These are phyloP conservation scores for Crocuta crocuta DNA, from an alignment of 2,113 vertebrate species.

Conservation along the genomic window DNA sequence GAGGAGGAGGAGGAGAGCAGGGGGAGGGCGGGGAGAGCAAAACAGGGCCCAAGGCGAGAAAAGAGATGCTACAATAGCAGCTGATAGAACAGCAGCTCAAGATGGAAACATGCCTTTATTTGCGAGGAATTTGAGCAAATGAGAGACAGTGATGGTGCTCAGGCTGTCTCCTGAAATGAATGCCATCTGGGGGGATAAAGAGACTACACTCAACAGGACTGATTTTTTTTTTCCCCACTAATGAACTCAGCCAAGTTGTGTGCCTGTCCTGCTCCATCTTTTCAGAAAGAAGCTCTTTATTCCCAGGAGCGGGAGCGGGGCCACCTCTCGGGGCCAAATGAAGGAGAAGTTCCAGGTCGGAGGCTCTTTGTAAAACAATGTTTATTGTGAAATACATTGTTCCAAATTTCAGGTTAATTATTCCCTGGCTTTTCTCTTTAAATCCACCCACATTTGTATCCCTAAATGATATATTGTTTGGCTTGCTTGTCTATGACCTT, in stretches of 20 bases:
- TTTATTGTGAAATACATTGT: not conserved
- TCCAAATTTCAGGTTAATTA: not conserved
- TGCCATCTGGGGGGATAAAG: conserved; percentile 25
- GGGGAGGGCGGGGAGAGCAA: not conserved
- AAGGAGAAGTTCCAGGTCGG: not conserved
- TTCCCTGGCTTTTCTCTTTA: not conserved
- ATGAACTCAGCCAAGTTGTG: not conserved
- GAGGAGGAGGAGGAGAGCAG: not conserved
- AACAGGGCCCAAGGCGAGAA: not conserved
- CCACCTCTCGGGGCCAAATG: not conserved
- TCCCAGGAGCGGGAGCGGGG: not conserved
- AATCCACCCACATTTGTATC: not conserved
- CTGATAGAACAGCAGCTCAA: not conserved
- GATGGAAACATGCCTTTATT: conserved; percentile 53
- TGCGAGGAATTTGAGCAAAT: conserved; percentile 52
- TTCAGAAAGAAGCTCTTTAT: conserved; percentile 23
- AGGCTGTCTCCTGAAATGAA: conserved; percentile 55
- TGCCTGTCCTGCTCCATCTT: not conserved
- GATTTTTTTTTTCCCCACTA: not conserved
- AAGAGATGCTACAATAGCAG: not conserved
- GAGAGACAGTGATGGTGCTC: conserved; percentile 44
- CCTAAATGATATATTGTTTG: not conserved
- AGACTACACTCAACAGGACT: conserved; percentile 51
- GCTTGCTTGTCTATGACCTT: not conserved
- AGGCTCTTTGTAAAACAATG: not conserved